Evolutionary conservation across 2,797 vertebrate genomes (phyloP), one percentile per base, ranked within the genome.

Genomic region (Bovichtus diacanthus): DNA sequence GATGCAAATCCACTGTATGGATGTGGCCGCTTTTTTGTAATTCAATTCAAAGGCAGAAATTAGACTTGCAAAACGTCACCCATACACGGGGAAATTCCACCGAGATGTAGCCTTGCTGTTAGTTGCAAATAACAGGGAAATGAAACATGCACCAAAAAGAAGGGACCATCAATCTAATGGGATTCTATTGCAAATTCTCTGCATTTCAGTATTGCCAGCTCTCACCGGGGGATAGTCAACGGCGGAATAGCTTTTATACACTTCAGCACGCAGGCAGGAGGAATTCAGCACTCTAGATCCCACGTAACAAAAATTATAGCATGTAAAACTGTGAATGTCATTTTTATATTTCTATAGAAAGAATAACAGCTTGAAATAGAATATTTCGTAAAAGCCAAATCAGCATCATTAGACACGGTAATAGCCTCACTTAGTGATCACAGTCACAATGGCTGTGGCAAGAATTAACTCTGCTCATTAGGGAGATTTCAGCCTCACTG

Each of bases 41-140:
- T 93, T 92, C 89, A 95, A 94, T 86, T 94, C 94, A 92, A 93
- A 92, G 94, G 83, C 50, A 89, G 89, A 87, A 94, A 96, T 95
- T 94, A 94, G 94, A 97, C 95, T 93, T 95, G 93, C 93, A 95
- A 95, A 93, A 89, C 79, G 86, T 84, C 76, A 84, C 78, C 91
- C 93, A 86, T 80, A 88, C 87, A 72, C 72, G 72, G 80, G 81
- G 74, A 95, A 95, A 95, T 95, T 93, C 94, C 87, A 92, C 79
- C 79, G 88, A 88, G 90, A 93, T 91, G 85, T 87, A 83, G 82
- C 87, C 92, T 89, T 74, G 76, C 91, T 83, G 86, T 90, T 86
- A 81, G 82, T 76, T 80, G 86, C 79, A 83, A 93, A 92, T 90
- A 90, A 90, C 89, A 81, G 86, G 87, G 91, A 87, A 90, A 94